Conservation (phyloP, 2,888 invertebrate species). For the Marronus borbonicus region DNA sequence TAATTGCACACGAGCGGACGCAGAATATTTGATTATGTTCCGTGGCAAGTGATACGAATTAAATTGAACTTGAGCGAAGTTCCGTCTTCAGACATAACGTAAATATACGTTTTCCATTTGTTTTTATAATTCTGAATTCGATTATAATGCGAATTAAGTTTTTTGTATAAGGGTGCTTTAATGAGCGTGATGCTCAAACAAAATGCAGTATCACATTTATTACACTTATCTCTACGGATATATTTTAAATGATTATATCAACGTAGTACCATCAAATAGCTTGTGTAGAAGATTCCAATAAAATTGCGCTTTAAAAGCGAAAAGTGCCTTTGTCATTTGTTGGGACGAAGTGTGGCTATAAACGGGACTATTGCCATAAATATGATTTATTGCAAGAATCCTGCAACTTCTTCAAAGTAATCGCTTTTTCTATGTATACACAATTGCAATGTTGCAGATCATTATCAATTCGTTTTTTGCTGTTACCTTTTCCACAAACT, state of each 20-base stretch:
- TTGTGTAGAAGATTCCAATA: background rate
- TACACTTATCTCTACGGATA: background rate
- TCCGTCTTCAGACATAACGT: slow-evolving; percentile 6
- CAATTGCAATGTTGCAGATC: too few species aligned
- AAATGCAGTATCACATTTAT: slow-evolving; percentile 31
- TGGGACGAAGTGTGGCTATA: too few species aligned
- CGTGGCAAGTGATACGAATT: background rate
- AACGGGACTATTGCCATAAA: too few species aligned
- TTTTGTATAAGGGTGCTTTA: slow-evolving; percentile 5
- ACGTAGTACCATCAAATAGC: background rate
- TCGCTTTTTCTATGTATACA: too few species aligned
- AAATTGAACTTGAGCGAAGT: slow-evolving; percentile 22
- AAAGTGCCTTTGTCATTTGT: too few species aligned
- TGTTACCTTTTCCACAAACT: too few species aligned
- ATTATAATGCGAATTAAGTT: background rate
- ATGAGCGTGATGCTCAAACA: background rate
- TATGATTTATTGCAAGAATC: too few species aligned
- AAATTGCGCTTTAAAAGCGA: too few species aligned
- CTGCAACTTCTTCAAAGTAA: too few species aligned
- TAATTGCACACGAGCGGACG: slow-evolving; percentile 39
- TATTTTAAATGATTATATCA: background rate
- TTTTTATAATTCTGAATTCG: slow-evolving; percentile 11
- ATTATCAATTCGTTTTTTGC: too few species aligned
- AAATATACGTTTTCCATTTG: slow-evolving; percentile 16
- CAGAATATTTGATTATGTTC: slow-evolving; percentile 42